A percentile compares a stretch with the other conserved stretches of the same genome.
phyloP scores from a whole-genome alignment of 2,888 invertebrate species.

The Hylaea fasciaria region DNA sequence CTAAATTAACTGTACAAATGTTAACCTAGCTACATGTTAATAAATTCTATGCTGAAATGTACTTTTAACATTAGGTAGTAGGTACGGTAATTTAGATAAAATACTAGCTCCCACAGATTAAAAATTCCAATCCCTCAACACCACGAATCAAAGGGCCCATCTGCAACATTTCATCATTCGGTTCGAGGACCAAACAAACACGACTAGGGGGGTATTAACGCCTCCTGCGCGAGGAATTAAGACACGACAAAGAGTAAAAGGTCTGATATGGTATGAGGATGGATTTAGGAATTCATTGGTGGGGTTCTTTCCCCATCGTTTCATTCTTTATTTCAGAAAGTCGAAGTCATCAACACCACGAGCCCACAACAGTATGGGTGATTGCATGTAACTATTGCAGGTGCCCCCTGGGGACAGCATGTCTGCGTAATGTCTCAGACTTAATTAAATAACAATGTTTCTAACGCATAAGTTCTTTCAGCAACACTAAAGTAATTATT shows the following conservation, averaged over 20 bases:
- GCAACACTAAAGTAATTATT: too few relatives aligned
- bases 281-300: slow-evolving; percentile 10
- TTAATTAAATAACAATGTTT: too few relatives aligned
- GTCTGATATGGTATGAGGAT: slow-evolving; percentile 15
- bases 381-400: too few relatives aligned
- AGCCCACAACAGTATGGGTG: too few relatives aligned
- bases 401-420: too few relatives aligned
- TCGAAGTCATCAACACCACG: too few relatives aligned
- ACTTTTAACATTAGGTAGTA: too few relatives aligned
- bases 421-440: too few relatives aligned
- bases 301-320: not conserved
- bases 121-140: slow-evolving; percentile 4
- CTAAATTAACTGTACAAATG: too few relatives aligned
- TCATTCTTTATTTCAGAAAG: not conserved
- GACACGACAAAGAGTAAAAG: slow-evolving; percentile 50
- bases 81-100: not conserved
- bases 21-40: too few relatives aligned
- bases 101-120: slow-evolving; percentile 7
- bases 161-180: slow-evolving; percentile 31
- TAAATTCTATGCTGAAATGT: too few relatives aligned
- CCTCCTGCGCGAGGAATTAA: slow-evolving; percentile 63
- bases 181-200: slow-evolving; percentile 33
- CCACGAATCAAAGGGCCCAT: slow-evolving; percentile 21
- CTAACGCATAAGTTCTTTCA: too few relatives aligned
- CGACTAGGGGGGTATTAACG: slow-evolving; percentile 58